A percentile compares a stretch with the other conserved stretches of the same genome.
phyloP scores from a whole-genome alignment of 2,113 vertebrate genomes.

The Carettochelys insculpta region DNA sequence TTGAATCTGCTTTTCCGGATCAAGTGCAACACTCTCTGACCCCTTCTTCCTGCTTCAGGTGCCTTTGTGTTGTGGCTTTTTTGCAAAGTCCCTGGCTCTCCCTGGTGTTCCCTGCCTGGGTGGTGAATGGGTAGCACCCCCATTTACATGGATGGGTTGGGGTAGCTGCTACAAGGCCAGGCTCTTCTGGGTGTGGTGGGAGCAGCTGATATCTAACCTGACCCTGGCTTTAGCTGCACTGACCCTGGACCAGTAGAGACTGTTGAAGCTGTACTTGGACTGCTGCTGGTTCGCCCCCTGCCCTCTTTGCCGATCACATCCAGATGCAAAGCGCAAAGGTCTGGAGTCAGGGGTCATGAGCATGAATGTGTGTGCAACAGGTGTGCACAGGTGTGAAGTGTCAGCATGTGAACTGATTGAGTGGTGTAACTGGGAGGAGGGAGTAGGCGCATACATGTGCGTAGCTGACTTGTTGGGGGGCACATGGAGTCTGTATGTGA shows the following conservation, averaged over 20 bases:
- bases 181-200: background rate
- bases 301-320: background rate
- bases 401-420: background rate
- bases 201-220: background rate
- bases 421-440: background rate
- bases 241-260: background rate
- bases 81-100: background rate
- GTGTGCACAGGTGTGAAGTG: background rate
- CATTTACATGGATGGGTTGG: background rate
- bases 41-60: background rate
- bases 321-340: background rate
- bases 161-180: background rate
- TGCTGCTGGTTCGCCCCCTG: background rate
- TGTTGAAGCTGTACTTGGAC: background rate
- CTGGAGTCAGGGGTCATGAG: background rate
- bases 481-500: background rate
- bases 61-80: background rate
- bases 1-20: background rate
- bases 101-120: background rate
- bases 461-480: background rate
- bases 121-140: background rate
- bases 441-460: background rate
- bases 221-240: background rate
- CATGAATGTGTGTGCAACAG: too few species aligned
- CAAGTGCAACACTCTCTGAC: background rate